These are phyloP conservation scores for Lamproptera curius DNA, from an alignment of 2,888 invertebrate species.

Conservation along the genomic window DNA sequence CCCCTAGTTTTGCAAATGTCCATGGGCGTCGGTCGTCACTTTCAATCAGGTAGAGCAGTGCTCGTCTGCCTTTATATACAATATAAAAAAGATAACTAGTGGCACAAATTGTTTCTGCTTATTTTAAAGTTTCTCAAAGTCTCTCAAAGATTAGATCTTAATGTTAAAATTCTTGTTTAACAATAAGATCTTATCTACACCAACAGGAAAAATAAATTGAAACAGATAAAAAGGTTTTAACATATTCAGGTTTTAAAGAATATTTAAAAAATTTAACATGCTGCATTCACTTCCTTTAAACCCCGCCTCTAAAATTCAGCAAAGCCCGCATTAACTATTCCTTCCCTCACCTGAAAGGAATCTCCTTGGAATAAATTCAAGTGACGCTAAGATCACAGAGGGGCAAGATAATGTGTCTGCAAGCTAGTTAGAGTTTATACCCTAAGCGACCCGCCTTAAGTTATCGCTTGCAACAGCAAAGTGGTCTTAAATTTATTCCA, in stretches of 20 bases:
- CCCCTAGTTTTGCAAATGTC: too few species aligned
- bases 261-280: conserved; percentile 11
- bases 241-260: conserved; percentile 7
- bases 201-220: too few species aligned
- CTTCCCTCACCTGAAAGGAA: conserved; percentile 26
- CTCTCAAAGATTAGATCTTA: too few species aligned
- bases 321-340: conserved; percentile 21
- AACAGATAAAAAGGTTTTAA: background rate
- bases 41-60: too few species aligned
- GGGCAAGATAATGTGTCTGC: conserved; percentile 20
- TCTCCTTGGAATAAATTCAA: conserved; percentile 30
- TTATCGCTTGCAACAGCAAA: conserved; percentile 14
- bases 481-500: conserved; percentile 4
- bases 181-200: background rate
- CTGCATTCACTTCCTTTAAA: conserved; percentile 15
- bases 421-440: conserved; percentile 19
- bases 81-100: too few species aligned
- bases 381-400: conserved; percentile 17
- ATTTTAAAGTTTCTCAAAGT: too few species aligned
- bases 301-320: conserved; percentile 15
- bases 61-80: too few species aligned
- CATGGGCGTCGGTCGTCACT: too few species aligned
- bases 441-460: conserved; percentile 16
- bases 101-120: too few species aligned
- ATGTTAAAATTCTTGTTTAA: too few species aligned